A percentile compares a stretch with the other conserved stretches of the same genome.
Evolutionary conservation across 2,113 vertebrate genomes (phyloP).

Genomic region (Alces alces): DNA sequence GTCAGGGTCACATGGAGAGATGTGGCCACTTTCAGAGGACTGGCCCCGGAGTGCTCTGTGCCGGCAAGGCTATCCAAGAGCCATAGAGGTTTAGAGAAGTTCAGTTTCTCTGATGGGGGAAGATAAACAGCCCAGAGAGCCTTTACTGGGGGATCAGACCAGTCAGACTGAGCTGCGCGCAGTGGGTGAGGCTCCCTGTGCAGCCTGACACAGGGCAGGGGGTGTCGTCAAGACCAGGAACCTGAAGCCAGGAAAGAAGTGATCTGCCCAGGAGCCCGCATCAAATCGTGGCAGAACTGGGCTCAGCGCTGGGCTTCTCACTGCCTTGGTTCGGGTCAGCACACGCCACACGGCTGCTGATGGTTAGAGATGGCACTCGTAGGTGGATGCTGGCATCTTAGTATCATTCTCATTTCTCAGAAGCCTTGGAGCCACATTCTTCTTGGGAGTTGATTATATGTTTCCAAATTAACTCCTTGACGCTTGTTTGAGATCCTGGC

Average conservation of each 20-base stretch:
- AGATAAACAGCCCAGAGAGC: not conserved
- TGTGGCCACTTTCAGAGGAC: not conserved
- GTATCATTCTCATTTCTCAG: not conserved
- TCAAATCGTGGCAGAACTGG: not conserved
- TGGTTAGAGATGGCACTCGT: not conserved
- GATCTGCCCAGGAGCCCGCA: not conserved
- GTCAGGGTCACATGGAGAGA: not conserved
- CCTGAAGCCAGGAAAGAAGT: not conserved
- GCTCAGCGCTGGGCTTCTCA: not conserved
- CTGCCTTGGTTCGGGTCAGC: not conserved
- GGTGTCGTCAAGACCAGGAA: not conserved
- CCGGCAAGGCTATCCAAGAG: not conserved
- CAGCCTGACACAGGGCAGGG: not conserved
- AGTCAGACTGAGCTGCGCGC: not conserved
- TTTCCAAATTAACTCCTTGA: slow-evolving; percentile 24
- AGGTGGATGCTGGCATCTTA: not conserved
- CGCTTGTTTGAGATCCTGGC: not conserved
- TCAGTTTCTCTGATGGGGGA: not conserved
- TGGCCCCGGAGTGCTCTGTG: not conserved
- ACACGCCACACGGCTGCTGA: not conserved
- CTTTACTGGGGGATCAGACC: not conserved
- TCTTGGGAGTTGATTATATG: slow-evolving; percentile 3
- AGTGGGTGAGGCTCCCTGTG: not conserved
- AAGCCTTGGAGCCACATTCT: not conserved
- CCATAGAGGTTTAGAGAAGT: not conserved